Percentiles rank a stretch among this genome's conserved stretches.
Conservation (phyloP, 92 coral and sea anemone species). For the Zoanthus gigantus region DNA sequence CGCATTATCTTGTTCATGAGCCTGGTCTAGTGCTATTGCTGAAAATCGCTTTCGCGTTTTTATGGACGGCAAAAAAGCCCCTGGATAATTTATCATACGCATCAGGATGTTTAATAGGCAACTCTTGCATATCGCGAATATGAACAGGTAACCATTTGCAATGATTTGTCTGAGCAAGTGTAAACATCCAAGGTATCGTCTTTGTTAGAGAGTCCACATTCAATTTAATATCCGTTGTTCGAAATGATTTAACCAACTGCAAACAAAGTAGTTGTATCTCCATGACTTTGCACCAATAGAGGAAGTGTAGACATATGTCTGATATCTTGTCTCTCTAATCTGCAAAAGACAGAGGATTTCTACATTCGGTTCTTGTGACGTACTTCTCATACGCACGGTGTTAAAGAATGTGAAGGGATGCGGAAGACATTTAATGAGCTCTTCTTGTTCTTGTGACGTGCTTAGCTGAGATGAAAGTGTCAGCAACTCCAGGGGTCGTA, state of each 20-base stretch:
- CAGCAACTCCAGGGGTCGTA: not conserved
- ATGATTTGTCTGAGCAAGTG: not conserved
- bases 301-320: not conserved
- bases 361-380: not conserved
- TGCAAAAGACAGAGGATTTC: not conserved
- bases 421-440: conserved; percentile 45
- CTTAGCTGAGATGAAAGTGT: conserved; percentile 40
- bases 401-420: conserved; percentile 15
- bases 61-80: conserved; percentile 11
- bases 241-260: conserved; percentile 8
- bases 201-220: not conserved
- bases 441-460: conserved; percentile 43
- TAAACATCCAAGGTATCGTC: not conserved
- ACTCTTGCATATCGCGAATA: conserved; percentile 8
- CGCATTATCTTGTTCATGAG: not conserved
- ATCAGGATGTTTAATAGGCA: not conserved
- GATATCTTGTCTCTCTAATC: not conserved
- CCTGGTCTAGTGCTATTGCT: conserved; percentile 12
- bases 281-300: not conserved
- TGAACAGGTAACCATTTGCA: conserved; percentile 27
- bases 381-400: conserved; percentile 35
- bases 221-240: not conserved
- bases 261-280: not conserved
- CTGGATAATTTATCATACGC: not conserved
- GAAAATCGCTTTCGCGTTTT: not conserved